These are phyloP conservation scores for Scaptomyza tumidula DNA, from an alignment of 2,888 invertebrate genomes.

Conservation along the genomic window DNA sequence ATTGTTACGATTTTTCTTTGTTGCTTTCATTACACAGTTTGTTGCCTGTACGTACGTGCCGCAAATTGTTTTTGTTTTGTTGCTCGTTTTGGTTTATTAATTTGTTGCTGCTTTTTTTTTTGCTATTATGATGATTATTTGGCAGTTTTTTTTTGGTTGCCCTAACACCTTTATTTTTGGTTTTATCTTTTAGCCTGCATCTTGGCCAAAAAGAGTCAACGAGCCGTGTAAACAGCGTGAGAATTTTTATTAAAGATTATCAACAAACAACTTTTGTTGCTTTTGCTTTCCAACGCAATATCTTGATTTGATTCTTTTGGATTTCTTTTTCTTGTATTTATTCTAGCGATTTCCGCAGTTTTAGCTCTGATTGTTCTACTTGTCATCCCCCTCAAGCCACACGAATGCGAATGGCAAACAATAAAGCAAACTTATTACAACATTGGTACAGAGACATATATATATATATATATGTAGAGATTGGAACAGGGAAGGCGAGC, in stretches of 20 bases:
- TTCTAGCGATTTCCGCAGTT: constrained; percentile 74
- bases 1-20: not conserved
- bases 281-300: constrained; percentile 18
- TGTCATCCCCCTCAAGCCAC: constrained; percentile 56
- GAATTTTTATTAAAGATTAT: constrained; percentile 75
- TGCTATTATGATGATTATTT: constrained; percentile 36
- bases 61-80: constrained; percentile 35
- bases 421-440: constrained; percentile 61
- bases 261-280: constrained; percentile 25
- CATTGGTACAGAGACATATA: not conserved
- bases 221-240: constrained; percentile 82
- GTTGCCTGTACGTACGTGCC: constrained; percentile 59
- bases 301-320: constrained; percentile 48
- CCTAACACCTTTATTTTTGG: constrained; percentile 46
- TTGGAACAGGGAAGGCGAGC: not conserved
- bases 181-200: constrained; percentile 57
- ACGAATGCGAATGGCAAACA: constrained; percentile 33
- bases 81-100: constrained; percentile 40
- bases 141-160: constrained; percentile 45
- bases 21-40: constrained; percentile 53
- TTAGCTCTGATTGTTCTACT: constrained; percentile 69
- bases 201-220: constrained; percentile 59
- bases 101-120: constrained; percentile 24
- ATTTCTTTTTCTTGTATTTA: constrained; percentile 50
- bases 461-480: not conserved